Conservation (phyloP, 2,888 invertebrate species). For the Drosophila suboccidentalis region DNA sequence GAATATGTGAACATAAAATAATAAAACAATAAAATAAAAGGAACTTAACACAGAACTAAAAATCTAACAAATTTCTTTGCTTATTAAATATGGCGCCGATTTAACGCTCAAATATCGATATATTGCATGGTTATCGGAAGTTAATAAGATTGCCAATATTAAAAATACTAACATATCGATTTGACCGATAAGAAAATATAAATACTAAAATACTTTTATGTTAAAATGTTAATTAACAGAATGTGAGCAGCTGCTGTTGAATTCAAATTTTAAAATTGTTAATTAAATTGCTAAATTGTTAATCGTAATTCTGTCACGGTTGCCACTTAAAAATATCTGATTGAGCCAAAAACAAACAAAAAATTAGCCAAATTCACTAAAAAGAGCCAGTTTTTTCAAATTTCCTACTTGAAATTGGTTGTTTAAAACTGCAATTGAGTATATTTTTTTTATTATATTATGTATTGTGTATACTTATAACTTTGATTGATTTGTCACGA, state of each 20-base stretch:
- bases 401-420: background rate
- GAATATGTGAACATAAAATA: too few species aligned
- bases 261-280: constrained; percentile 4
- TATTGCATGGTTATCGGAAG: background rate
- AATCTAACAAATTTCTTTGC: background rate
- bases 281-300: too few species aligned
- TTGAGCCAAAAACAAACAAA: too few species aligned
- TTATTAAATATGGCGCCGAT: background rate
- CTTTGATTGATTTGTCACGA: constrained; percentile 52
- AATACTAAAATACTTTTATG: background rate
- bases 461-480: constrained; percentile 4
- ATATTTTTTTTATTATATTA: background rate
- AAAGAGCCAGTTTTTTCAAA: too few species aligned
- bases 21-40: too few species aligned
- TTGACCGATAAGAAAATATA: background rate
- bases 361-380: too few species aligned
- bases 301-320: background rate
- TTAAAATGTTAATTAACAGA: background rate
- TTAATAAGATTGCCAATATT: background rate
- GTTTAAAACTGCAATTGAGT: background rate
- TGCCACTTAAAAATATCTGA: too few species aligned
- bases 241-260: background rate
- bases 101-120: background rate
- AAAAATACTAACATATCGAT: background rate
- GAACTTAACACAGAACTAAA: background rate